These are phyloP conservation scores for Lophotis ruficrista DNA, from an alignment of 2,113 vertebrate genomes.

Conservation along the genomic window DNA sequence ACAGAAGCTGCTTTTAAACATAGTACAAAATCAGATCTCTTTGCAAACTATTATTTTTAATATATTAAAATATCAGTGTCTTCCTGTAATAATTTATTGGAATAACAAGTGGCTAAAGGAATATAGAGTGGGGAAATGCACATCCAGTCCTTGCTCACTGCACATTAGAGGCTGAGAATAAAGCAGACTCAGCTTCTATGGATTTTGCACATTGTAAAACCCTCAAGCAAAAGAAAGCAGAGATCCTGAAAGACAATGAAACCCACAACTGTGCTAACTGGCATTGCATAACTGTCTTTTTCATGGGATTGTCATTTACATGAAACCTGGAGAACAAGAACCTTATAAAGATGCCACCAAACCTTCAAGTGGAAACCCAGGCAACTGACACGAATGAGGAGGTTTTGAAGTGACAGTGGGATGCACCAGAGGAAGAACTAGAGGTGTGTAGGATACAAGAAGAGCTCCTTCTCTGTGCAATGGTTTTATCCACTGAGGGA, in stretches of 20 bases:
- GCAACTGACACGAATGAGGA: neutral
- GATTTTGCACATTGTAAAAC: neutral
- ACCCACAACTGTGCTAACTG: neutral
- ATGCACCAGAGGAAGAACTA: neutral
- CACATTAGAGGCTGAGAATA: neutral
- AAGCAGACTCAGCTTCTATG: neutral
- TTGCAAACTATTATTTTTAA: neutral
- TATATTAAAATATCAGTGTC: neutral
- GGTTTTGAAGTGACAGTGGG: neutral
- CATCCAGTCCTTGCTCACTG: neutral
- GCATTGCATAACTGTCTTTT: neutral
- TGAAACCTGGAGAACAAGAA: neutral
- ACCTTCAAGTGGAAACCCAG: accelerated
- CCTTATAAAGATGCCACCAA: neutral
- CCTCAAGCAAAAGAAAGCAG: neutral
- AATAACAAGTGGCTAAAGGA: neutral
- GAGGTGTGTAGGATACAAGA: neutral
- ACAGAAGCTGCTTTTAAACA: neutral
- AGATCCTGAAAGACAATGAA: neutral
- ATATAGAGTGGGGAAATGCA: neutral
- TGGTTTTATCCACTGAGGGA: neutral
- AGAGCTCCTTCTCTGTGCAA: neutral
- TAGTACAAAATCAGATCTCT: neutral
- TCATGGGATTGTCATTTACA: neutral
- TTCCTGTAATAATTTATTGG: neutral